Base-by-base conservation (phyloP, 64 coral and sea anemone genomes). In the Pocillopora verrucosa region DNA sequence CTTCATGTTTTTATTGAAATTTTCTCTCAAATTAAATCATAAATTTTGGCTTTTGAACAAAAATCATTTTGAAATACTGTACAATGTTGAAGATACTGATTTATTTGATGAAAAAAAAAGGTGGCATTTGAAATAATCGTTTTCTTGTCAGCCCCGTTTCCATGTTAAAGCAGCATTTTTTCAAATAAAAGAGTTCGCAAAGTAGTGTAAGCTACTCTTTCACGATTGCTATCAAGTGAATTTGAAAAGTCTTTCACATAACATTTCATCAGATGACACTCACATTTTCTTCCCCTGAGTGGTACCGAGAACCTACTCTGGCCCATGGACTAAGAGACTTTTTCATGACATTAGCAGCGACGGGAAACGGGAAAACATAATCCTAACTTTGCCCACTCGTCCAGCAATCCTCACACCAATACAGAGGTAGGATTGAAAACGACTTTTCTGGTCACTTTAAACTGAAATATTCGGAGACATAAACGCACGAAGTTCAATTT, bases 81-180 rank as follows among this genome's bases (percentile, higher is more conserved):
- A 56, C 56, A 77, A 4, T 77, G 36, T 77, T 56, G 56, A 2
- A 77, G 41, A 38, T 56, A 77, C 9, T 77, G 13, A 56, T 56
- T 77, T 56, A 77, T 56, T 56, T 51, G 17, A 17, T 61, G 15
- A 56, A 17, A 56, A 77, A 77, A 16, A 16, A 45, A 77, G 17
- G 56, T 56, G 9, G 11, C 75, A 77, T 77, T 77, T 56, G 19
- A 77, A 56, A 77, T 77, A 77, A 56, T 77, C 36, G 72, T 77
- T 56, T 77, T 77, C 75, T 30, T 30, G 30, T 30, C 30, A 30
- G 30, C 30, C 30, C 30, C 30, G 30, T 30, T 30, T 30, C 30
- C 75, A 77, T 77, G 75, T 56, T 16, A 77, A 30, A 77, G 75
- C 0, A 56, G 20, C 22, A 51, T 77, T 56, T 77, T 77, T 16